Percentiles rank a stretch among this genome's conserved stretches.
phyloP scores from a whole-genome alignment of 2,797 vertebrate species.

The Tachyglossus aculeatus region DNA sequence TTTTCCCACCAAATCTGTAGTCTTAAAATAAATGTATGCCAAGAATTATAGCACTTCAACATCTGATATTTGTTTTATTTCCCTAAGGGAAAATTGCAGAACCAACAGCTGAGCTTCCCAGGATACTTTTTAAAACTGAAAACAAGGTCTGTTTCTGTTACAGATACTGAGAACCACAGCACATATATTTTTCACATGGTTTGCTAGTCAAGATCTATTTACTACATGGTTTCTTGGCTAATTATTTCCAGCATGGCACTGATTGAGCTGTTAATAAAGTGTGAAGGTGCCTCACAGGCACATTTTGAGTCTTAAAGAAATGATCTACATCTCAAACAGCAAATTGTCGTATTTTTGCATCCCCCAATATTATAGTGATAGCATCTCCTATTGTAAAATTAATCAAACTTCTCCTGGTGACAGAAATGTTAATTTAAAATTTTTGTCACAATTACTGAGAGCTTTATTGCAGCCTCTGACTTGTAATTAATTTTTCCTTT shows the following conservation, averaged over 20 bases:
- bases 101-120: not conserved
- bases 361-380: conserved; percentile 75
- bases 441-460: conserved; percentile 81
- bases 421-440: conserved; percentile 84
- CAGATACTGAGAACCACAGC: conserved; percentile 12
- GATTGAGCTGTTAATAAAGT: conserved; percentile 87
- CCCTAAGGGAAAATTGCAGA: conserved; percentile 16
- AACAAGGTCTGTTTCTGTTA: conserved; percentile 28
- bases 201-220: conserved; percentile 65
- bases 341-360: conserved; percentile 74
- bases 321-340: conserved; percentile 78
- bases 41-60: not conserved
- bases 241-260: conserved; percentile 76
- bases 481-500: conserved; percentile 85
- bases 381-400: conserved; percentile 82
- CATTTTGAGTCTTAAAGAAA: conserved; percentile 73
- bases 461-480: conserved; percentile 80
- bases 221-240: conserved; percentile 67
- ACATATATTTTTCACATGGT: conserved; percentile 29
- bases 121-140: not conserved
- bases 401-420: conserved; percentile 82
- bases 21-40: conserved; percentile 19
- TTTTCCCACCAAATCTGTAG: not conserved
- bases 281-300: conserved; percentile 82
- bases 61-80: conserved; percentile 33